Evolutionary conservation across 2,888 invertebrate genomes (phyloP), one percentile per base, ranked within the genome.

Genomic region (Danaus chrysippus): DNA sequence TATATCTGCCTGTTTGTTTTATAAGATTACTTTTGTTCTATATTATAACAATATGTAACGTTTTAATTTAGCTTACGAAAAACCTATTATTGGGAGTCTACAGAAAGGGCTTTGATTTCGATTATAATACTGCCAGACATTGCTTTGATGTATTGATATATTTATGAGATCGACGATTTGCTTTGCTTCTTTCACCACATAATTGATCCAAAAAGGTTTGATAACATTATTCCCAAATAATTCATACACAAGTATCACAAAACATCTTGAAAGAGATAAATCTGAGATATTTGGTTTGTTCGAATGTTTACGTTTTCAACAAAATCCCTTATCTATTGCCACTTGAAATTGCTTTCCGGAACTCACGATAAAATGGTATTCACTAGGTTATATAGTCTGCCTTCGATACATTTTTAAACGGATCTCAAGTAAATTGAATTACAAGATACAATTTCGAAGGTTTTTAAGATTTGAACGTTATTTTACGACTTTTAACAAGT

Each of bases 371-470:
- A 67, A 65, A 63, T 62, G 58, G 59, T 61, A 61, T 65, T 65
- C 63, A 62, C 65, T 62, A 58, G 54, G 17, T 56, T 63, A 56
- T 65, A 58, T 46, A 34, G 58, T 63, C 63, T 65, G 56, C 62
- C 57, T 61, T 61, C 61, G 53, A 57, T 65, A 62, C 59, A 63
- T 61, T 65, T 67, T 67, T 67, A 63, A 67, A 65, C 56, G 60
- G 63, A 54, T 61, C 59, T 62, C 52, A 55, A 57, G 49, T 56
- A 55, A 63, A 63, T 57, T 58, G 63, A 60, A 63, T 55, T 57
- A 61, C 61, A 57, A 41, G 34, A 60, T 56, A 56, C 56, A 52
- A 57, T 61, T 61, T 54, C 44, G 13, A 57, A 57, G 43, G 19
- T 42, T 52, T 54, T 61, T 61, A 10, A 54, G 49, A 49, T 10